These are phyloP conservation scores for Dasyornis broadbenti DNA, from an alignment of 2,113 vertebrate genomes.

Conservation along the genomic window DNA sequence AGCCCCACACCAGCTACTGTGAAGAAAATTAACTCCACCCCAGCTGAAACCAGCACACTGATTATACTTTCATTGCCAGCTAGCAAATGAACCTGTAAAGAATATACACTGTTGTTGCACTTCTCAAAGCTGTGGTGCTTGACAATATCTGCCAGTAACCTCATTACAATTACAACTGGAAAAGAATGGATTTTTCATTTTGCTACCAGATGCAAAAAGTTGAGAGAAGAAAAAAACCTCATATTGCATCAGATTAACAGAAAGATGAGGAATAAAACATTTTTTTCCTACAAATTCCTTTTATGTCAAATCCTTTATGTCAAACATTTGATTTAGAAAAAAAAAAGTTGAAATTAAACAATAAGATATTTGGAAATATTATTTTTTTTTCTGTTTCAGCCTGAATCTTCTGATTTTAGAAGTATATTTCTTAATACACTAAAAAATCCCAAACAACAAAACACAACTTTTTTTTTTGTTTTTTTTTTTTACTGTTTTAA, in stretches of 20 bases:
- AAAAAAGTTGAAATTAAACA: not conserved
- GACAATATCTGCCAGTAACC: not conserved
- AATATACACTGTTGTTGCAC: accelerated
- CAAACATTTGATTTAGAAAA: not conserved
- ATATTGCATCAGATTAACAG: not conserved
- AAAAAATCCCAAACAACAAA: not conserved
- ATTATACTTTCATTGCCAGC: not conserved
- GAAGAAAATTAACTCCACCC: not conserved
- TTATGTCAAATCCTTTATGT: not conserved
- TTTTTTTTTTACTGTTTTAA: not conserved
- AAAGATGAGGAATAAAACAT: not conserved
- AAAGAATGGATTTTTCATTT: not conserved
- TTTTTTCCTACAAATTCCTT: not conserved
- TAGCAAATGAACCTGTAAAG: not conserved
- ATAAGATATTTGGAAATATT: not conserved
- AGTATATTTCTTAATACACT: not conserved
- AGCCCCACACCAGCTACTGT: not conserved
- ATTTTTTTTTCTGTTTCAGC: not conserved
- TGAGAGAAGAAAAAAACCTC: not conserved
- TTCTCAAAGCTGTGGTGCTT: not conserved
- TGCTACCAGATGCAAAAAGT: not conserved
- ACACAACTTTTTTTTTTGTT: not conserved
- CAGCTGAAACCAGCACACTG: not conserved
- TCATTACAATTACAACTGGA: not conserved
- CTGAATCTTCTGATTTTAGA: not conserved